Base-by-base conservation (phyloP, 2,797 vertebrate genomes). In the Delichon dasypus region DNA sequence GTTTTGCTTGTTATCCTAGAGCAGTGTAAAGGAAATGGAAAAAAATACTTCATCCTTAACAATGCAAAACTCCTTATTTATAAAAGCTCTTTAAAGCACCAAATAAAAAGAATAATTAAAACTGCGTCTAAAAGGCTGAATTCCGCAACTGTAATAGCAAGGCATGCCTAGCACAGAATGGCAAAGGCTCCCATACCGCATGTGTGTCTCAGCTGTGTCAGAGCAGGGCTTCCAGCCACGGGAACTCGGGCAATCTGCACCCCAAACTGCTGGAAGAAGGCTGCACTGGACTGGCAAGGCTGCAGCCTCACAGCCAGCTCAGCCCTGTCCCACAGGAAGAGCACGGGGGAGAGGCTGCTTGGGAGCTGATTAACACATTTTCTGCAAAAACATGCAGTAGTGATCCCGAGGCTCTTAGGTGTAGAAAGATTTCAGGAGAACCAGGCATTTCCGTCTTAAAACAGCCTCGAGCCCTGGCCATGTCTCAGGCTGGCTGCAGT, bases 181-280 rank as follows among this genome's bases (percentile, higher is more conserved):
- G 22, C 32, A 23, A 47, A 3, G 0, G 30, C 38, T 88, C n/a
- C 26, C 16, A 23, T 68, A 32, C 5, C 55, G 44, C 13, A 1
- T 0, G 13, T 7, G 25, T 13, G 25, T 15, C 40, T 42, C 26
- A 5, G 48, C 38, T 40, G 5, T 2, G 10, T 5, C 6, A 2
- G 22, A 13, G 47, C 7, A 62, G 38, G 42, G 4, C 50, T 50
- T 60, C 40, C 53, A 16, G n/a, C 22, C 38, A 42, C 0, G 0
- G 27, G 23, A 15, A 36, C 30, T 26, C 3, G 2, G 9, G 9
- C 8, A 40, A 72, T 9, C n/a, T 4, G 0, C 19, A 55, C 36
- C 57, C 75, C 68, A 91, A 27, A 47, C 25, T 44, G 38, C 60
- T 45, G 45, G 1, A 4, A 27, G 75, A 76, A 87, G 58, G 16